Conservation (phyloP, 2,888 invertebrate species). For the Pelosia muscerda region DNA sequence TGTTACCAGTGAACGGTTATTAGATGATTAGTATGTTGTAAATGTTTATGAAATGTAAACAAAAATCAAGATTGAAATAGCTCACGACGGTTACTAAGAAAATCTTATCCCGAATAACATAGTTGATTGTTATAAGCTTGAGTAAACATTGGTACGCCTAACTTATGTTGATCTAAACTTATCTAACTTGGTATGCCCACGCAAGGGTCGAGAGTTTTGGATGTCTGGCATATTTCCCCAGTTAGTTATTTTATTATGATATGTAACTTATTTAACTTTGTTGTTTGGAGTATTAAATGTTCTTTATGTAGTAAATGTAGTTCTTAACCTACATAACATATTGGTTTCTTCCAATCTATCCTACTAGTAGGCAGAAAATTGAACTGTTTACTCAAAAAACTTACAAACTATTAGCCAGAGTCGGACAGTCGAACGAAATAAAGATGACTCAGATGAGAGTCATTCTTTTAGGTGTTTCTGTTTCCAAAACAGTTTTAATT, state of each 20-base stretch:
- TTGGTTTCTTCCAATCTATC: too few relatives aligned
- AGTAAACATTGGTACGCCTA: neutral
- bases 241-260: conserved; percentile 4
- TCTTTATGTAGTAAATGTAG: neutral
- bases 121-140: neutral
- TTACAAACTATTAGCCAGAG: too few relatives aligned
- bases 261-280: conserved; percentile 11
- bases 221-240: conserved; percentile 9
- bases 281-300: neutral
- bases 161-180: conserved; percentile 6
- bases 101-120: neutral
- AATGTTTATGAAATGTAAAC: neutral
- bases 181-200: conserved; percentile 2
- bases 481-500: too few relatives aligned
- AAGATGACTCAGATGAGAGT: too few relatives aligned
- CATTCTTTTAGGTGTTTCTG: too few relatives aligned
- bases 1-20: too few relatives aligned
- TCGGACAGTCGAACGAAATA: too few relatives aligned
- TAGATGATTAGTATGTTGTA: too few relatives aligned
- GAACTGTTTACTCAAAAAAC: too few relatives aligned
- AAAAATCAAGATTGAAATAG: neutral
- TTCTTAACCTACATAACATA: neutral
- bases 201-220: conserved; percentile 10
- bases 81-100: neutral
- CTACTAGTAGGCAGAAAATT: too few relatives aligned